Base-by-base conservation (phyloP, 2,888 invertebrate genomes). In the Hoplodrina blanda region DNA sequence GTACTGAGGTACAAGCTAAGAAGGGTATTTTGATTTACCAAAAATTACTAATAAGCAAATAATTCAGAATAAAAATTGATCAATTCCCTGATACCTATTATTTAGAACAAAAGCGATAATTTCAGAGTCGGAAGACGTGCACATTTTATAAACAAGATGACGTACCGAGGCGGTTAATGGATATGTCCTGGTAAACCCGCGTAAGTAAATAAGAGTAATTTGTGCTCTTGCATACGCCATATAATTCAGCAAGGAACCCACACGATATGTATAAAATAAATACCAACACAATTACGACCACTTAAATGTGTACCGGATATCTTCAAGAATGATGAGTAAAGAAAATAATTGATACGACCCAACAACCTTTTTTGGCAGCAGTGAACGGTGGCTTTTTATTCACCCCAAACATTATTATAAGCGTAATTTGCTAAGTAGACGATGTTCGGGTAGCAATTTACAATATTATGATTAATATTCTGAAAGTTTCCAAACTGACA, bases 181-280 rank as follows among this genome's bases (percentile, higher is more conserved):
- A 84, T 76, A 86, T 78, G 73, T 76, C 76, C 77, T 69, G 76
- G 73, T 83, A 76, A 76, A 71, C 81, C 81, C 67, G 76, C 79
- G 79, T 84, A 86, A 86, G 85, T 86, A 88, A 90, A 89, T 86
- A 90, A 87, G 85, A 85, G 86, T 89, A 90, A 90, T 89, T 88
- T 88, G 86, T 83, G 80, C 86, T 85, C 85, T 88, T 83, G 84
- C 84, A 85, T 82, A 81, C 83, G 84, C 84, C 83, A 85, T 84
- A 87, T 88, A 89, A 88, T 87, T 86, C 84, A 85, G 84, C 80
- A 83, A 82, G 61, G 78, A 85, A 82, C 90, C 87, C 88, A 88
- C 87, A 85, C 88, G 78, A 76, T 74, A 83, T 75, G 64, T 76
- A 69, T 80, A 80, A 75, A 77, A 83, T 78, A 81, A 81, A 82